Percentiles rank a stretch among this genome's conserved stretches.
Conservation (phyloP, 1,140 invertebrate species). For the Temnothorax longispinosus region DNA sequence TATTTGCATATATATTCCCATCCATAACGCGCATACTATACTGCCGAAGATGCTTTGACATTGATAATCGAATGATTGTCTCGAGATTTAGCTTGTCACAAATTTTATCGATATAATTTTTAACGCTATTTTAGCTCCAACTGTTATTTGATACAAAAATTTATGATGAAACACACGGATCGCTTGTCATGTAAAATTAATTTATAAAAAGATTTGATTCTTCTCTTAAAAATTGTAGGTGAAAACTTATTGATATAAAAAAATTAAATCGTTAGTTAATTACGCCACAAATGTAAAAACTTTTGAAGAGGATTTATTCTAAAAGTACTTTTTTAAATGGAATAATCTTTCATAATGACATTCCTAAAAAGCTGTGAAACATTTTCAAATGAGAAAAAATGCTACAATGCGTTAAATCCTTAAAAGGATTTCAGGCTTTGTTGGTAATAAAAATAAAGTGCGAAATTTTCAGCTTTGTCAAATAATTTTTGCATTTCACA, state of each 20-base stretch:
- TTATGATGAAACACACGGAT: not conserved
- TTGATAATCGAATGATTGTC: conserved; percentile 40
- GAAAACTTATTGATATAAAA: not conserved
- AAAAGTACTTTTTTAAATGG: not conserved
- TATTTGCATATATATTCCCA: conserved; percentile 23
- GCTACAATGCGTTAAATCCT: not conserved
- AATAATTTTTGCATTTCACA: not conserved
- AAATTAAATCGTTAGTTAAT: not conserved
- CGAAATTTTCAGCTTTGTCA: not conserved
- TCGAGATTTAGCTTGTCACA: not conserved
- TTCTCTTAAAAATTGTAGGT: not conserved
- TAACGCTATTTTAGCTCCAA: not conserved
- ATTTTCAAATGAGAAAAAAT: not conserved
- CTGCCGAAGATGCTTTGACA: not conserved
- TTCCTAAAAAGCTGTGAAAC: not conserved
- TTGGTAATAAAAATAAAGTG: not conserved
- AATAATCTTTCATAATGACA: not conserved
- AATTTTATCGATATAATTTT: not conserved
- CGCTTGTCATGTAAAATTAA: not conserved
- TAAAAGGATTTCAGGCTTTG: not conserved
- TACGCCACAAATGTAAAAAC: not conserved
- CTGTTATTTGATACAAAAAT: not conserved
- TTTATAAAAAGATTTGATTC: not conserved
- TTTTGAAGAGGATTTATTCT: not conserved
- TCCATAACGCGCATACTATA: not conserved